Evolutionary conservation across 2,888 invertebrate genomes (phyloP).

Genomic region (Catocala sponsa): DNA sequence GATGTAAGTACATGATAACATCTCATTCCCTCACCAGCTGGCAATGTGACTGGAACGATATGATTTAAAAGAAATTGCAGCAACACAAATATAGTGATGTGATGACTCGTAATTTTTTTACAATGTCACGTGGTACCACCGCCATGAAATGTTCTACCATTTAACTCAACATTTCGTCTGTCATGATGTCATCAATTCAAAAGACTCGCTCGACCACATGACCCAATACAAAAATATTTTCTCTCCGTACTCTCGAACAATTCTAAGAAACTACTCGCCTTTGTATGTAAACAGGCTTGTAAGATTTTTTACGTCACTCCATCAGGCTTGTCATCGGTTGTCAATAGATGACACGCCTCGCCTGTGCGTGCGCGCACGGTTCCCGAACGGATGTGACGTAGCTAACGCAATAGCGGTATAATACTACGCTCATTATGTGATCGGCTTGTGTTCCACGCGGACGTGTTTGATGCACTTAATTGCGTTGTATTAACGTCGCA

Average conservation of each 20-base stretch:
- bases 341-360: conserved; percentile 53
- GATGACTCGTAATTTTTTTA: too few species aligned
- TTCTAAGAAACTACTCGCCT: conserved; percentile 26
- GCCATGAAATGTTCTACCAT: not conserved
- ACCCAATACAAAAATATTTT: conserved; percentile 16
- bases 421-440: conserved; percentile 57
- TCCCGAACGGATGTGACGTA: conserved; percentile 64
- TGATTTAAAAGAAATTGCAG: too few species aligned
- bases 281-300: conserved; percentile 50
- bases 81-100: too few species aligned
- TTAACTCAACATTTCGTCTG: not conserved
- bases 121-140: too few species aligned
- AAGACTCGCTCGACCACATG: conserved; percentile 8
- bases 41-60: too few species aligned
- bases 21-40: too few species aligned
- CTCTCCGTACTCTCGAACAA: conserved; percentile 6
- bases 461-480: conserved; percentile 45
- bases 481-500: not conserved
- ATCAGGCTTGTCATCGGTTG: conserved; percentile 52
- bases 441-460: conserved; percentile 49
- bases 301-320: conserved; percentile 33
- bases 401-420: conserved; percentile 56
- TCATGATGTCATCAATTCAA: conserved; percentile 9
- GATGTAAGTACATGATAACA: too few species aligned
- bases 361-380: conserved; percentile 59